Evolutionary conservation across 2,888 invertebrate species (phyloP), one percentile per base, ranked within the genome.

Genomic region (Watsonalla binaria): DNA sequence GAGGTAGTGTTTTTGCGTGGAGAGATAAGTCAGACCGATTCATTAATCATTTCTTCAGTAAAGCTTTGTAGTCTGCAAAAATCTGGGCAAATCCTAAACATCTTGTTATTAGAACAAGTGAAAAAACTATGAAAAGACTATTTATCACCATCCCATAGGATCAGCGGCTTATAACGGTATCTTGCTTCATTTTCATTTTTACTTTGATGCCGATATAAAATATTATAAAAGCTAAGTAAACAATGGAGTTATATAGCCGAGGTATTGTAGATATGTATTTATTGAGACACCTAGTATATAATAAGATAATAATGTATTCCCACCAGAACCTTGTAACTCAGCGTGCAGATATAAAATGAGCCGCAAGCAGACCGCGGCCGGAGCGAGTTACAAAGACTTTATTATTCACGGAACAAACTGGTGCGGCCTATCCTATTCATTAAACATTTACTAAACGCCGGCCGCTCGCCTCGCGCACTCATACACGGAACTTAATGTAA

Each of bases 391-490:
- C 51, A 55, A 62, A 57, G 59, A 54, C 54, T 75, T 47, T 61
- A 72, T 74, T 74, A 76, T 76, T 71, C 68, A 78, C 62, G 59
- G 56, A 63, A 66, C 63, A 65, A 74, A 76, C 72, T 74, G 73
- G 63, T 66, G 59, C 60, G 66, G 65, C 66, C 68, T 67, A 70
- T 69, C 66, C 65, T 63, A 70, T 76, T 78, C 77, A 78, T 82
- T 70, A 74, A 80, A 75, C 70, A 78, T 78, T 73, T 71, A 81
- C 74, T 65, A 70, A 76, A 67, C 60, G 66, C 65, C 66, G 64
- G 8, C 42, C 66, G 72, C 72, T 34, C 6, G 33, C 54, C 63
- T 61, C 59, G 58, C 66, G 60, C 63, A 62, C 66, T 66, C 24
- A 24, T 24, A 24, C 24, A 24, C 24, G 24, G 24, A 24, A 24